Percentiles rank a stretch among this genome's conserved stretches.
Evolutionary conservation across 2,888 invertebrate genomes (phyloP).

Genomic region (Parasteatoda lunata): DNA sequence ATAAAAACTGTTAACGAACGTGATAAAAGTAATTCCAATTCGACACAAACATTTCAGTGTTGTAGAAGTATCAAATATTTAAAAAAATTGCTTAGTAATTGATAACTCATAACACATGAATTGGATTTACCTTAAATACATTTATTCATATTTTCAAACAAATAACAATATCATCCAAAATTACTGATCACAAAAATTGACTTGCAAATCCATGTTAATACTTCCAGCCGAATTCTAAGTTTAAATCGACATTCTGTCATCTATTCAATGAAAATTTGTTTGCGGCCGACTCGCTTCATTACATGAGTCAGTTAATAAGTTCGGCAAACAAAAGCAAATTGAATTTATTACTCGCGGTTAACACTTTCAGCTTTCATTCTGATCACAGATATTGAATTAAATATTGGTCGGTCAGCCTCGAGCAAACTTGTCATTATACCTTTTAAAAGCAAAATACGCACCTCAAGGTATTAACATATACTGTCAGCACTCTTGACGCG

Average conservation of each 20-base stretch:
- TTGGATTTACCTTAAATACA: no score
- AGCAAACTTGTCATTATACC: not conserved
- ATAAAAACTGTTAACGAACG: no score
- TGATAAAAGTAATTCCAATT: no score
- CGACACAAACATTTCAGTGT: no score
- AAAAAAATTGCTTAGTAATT: no score
- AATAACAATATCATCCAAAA: not conserved
- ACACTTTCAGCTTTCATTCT: conserved; percentile 10
- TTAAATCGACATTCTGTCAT: not conserved
- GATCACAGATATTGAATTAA: not conserved
- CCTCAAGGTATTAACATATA: not conserved
- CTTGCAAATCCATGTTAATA: not conserved
- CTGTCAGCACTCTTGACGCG: not conserved
- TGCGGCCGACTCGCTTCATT: conserved; percentile 6
- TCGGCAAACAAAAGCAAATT: conserved; percentile 39
- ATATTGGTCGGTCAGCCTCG: not conserved
- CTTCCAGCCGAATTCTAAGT: not conserved
- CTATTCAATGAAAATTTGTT: not conserved
- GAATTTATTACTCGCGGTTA: conserved; percentile 18
- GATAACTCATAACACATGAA: no score
- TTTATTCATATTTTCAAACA: not conserved
- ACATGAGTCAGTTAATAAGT: conserved; percentile 8
- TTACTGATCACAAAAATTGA: not conserved
- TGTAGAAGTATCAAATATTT: no score
- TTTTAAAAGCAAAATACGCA: not conserved